These are phyloP conservation scores for Noctua fimbriata DNA, from an alignment of 2,888 invertebrate genomes.

Conservation along the genomic window DNA sequence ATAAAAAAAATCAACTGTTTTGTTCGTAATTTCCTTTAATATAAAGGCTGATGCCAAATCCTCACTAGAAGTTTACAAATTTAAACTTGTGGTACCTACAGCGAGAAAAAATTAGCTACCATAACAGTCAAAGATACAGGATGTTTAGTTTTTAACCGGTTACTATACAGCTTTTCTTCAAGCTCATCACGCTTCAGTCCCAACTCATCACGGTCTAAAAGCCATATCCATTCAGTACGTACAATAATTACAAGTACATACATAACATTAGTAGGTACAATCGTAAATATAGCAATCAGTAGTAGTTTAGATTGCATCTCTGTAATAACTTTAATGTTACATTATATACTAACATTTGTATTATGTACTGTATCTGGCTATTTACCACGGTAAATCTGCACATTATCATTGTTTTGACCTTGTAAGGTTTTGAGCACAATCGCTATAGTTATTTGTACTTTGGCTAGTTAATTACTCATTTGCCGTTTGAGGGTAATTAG, in stretches of 20 bases:
- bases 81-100: no score
- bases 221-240: slow-evolving; percentile 55
- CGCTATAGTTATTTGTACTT: slow-evolving; percentile 29
- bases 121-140: not conserved
- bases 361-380: slow-evolving; percentile 61
- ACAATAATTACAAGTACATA: slow-evolving; percentile 64
- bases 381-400: slow-evolving; percentile 57
- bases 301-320: slow-evolving; percentile 76
- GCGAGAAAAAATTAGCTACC: no score
- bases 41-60: not conserved
- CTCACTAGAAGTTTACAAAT: no score
- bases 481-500: slow-evolving; percentile 26
- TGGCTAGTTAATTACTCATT: slow-evolving; percentile 21
- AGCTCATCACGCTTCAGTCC: slow-evolving; percentile 37
- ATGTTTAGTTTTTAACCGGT: slow-evolving; percentile 8
- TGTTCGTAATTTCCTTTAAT: not conserved
- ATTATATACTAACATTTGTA: slow-evolving; percentile 65
- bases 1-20: no score
- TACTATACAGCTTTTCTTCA: slow-evolving; percentile 36
- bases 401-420: slow-evolving; percentile 61
- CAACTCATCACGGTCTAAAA: slow-evolving; percentile 62
- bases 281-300: slow-evolving; percentile 68
- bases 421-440: slow-evolving; percentile 51
- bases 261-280: slow-evolving; percentile 63
- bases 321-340: slow-evolving; percentile 75